phyloP scores from a whole-genome alignment of 2,797 vertebrate species.

The Euphonia xanthogaster region DNA sequence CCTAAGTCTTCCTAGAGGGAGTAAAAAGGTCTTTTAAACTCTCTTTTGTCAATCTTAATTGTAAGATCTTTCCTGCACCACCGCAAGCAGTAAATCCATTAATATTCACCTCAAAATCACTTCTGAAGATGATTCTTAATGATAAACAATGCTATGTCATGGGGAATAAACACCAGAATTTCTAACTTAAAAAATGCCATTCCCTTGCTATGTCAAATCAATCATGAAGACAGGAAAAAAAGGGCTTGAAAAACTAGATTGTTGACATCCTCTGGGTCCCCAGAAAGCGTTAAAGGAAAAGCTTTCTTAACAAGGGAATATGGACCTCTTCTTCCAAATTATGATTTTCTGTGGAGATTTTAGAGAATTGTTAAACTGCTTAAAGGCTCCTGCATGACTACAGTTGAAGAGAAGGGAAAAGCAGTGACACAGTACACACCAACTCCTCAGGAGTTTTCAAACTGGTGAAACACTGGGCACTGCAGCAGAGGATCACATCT shows the following conservation, averaged over 20 bases:
- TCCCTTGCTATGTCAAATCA: neutral
- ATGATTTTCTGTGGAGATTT: neutral
- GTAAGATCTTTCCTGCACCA: neutral
- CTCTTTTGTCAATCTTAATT: neutral
- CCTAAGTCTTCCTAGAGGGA: neutral
- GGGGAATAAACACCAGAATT: neutral
- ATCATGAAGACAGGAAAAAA: rapidly evolving
- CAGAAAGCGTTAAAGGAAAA: neutral
- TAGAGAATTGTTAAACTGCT: neutral
- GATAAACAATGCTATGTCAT: neutral
- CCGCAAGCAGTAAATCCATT: neutral
- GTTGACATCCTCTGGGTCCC: neutral
- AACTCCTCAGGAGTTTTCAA: neutral
- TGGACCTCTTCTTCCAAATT: neutral
- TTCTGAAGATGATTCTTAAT: neutral
- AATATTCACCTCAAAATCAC: neutral
- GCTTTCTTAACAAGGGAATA: neutral
- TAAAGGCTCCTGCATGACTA: neutral
- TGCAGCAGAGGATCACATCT: neutral
- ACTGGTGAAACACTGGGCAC: neutral
- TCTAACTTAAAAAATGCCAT: neutral
- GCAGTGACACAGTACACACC: neutral
- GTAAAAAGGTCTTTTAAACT: neutral
- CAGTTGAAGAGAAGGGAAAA: neutral
- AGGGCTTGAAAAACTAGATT: neutral